Evolutionary conservation across 2,797 vertebrate genomes (phyloP).

Genomic region (Clarias platycephalus): DNA sequence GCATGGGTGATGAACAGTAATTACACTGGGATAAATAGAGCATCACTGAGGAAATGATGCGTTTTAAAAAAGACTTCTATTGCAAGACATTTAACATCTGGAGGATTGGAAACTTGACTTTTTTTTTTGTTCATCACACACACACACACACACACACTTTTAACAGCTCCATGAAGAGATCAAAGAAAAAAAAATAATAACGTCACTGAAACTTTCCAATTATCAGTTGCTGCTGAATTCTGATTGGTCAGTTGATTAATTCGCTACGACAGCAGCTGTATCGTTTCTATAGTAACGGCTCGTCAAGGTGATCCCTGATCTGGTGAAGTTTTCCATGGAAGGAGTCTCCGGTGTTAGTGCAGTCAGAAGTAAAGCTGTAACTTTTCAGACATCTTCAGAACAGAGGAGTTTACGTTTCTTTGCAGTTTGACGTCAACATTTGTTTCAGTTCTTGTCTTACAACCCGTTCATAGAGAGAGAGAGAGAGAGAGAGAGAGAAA

Average conservation of each 20-base stretch:
- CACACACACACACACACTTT: neutral
- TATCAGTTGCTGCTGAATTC: neutral
- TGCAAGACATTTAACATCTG: neutral
- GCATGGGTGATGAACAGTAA: neutral
- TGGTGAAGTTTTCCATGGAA: neutral
- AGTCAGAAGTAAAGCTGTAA: neutral
- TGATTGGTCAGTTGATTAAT: neutral
- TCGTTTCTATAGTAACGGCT: neutral
- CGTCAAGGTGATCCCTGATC: neutral
- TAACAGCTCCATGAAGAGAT: neutral
- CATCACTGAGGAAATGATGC: neutral
- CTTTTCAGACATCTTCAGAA: neutral
- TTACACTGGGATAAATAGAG: constrained; percentile 17
- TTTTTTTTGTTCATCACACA: neutral
- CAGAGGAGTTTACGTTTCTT: neutral
- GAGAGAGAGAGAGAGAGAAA: neutral
- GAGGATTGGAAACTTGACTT: neutral
- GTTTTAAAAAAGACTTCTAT: neutral
- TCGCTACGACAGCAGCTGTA: neutral
- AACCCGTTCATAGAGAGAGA: neutral
- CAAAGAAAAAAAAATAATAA: too few species aligned
- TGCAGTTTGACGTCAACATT: neutral
- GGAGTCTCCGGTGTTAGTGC: neutral
- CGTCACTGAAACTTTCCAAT: too few species aligned
- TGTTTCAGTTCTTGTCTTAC: neutral